These are phyloP conservation scores for Phocides pigmalion DNA, from an alignment of 1,140 invertebrate genomes.

Conservation along the genomic window DNA sequence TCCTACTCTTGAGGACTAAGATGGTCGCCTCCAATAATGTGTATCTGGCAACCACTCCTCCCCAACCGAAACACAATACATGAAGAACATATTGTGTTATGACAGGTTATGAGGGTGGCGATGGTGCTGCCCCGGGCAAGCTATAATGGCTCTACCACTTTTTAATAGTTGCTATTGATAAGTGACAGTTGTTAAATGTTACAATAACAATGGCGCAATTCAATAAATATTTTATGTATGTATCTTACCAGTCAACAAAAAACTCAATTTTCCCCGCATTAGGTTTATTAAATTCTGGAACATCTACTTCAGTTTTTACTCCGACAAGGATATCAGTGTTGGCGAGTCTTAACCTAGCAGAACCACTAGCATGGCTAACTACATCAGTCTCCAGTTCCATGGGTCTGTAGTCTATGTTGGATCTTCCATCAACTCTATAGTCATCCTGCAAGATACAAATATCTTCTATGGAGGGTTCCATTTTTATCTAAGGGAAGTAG, in stretches of 20 bases:
- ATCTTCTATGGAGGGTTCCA: background rate
- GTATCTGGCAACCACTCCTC: no score
- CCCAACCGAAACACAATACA: no score
- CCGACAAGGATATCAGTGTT: conserved; percentile 97
- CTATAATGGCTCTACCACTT: no score
- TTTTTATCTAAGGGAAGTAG: no score
- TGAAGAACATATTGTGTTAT: no score
- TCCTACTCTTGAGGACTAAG: no score
- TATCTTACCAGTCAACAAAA: conserved; percentile 96
- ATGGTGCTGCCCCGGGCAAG: no score
- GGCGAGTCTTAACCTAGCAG: conserved; percentile 92
- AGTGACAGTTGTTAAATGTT: no score
- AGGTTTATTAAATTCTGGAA: conserved; percentile 89
- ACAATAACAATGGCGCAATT: no score
- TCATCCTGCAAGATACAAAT: conserved; percentile 87
- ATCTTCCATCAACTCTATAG: conserved; percentile 94
- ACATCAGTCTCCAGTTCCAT: conserved; percentile 96
- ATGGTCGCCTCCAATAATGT: no score
- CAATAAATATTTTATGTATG: background rate
- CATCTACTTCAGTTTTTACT: conserved; percentile 96
- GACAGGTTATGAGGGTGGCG: no score
- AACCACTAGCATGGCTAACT: conserved; percentile 95
- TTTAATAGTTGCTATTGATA: no score
- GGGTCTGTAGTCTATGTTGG: conserved; percentile 92
- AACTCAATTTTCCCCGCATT: conserved; percentile 95